Conservation (phyloP, 2,113 vertebrate species). For the Meleagris gallopavo region DNA sequence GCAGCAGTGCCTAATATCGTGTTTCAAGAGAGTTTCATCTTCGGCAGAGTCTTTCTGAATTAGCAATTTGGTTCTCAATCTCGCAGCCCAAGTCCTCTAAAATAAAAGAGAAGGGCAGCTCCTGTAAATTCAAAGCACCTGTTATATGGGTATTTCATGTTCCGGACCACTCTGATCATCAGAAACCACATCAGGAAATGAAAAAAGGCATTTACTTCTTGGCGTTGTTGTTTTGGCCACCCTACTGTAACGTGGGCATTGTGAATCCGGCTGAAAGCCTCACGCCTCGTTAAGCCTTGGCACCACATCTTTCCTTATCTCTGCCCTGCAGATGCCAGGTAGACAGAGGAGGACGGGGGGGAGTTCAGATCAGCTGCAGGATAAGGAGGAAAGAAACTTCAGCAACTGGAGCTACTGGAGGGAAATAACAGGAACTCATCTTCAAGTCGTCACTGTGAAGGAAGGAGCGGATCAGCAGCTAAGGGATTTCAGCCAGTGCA, state of each 20-base stretch:
- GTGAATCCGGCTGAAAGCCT: slow-evolving; percentile 50
- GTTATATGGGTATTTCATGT: slow-evolving; percentile 39
- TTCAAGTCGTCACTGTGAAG: neutral
- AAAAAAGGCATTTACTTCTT: slow-evolving; percentile 16
- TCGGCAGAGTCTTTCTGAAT: slow-evolving; percentile 40
- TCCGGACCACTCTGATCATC: slow-evolving; percentile 31
- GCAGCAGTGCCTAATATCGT: neutral
- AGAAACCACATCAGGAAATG: slow-evolving; percentile 62
- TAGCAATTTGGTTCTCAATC: slow-evolving; percentile 44
- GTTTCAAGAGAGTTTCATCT: slow-evolving; percentile 31
- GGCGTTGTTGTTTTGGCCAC: slow-evolving; percentile 45
- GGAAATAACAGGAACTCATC: neutral
- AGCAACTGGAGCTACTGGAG: neutral
- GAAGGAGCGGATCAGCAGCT: neutral
- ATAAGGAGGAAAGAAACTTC: slow-evolving; percentile 20
- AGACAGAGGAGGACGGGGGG: slow-evolving; percentile 1
- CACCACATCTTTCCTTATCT: slow-evolving; percentile 66
- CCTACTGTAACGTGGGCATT: slow-evolving; percentile 49
- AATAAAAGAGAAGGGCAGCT: slow-evolving; percentile 45
- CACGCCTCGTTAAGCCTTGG: slow-evolving; percentile 58
- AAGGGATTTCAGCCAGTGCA: neutral
- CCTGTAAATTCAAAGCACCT: slow-evolving; percentile 52
- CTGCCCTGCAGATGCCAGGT: slow-evolving; percentile 63
- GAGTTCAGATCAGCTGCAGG: slow-evolving; percentile 31
- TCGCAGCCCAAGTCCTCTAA: slow-evolving; percentile 23